Evolutionary conservation across 1,140 invertebrate genomes (phyloP).

Genomic region (Magallana angulata): DNA sequence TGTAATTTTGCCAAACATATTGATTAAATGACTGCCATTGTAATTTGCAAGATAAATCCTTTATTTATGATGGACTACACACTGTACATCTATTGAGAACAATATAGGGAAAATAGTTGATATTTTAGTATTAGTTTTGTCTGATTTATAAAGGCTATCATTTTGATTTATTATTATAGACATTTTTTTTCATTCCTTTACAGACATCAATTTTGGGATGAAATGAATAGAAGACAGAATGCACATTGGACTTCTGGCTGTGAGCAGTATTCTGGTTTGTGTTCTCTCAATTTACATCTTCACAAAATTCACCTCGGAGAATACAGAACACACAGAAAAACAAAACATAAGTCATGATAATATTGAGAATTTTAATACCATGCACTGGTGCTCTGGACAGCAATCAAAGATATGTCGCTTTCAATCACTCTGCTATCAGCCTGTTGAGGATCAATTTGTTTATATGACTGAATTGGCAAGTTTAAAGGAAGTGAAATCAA

Average conservation of each 20-base stretch:
- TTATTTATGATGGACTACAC: no score
- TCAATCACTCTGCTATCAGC: conserved; percentile 77
- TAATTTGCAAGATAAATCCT: no score
- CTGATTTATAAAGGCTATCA: neutral
- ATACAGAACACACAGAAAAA: neutral
- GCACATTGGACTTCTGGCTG: conserved; percentile 15
- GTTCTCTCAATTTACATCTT: neutral
- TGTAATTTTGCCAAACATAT: no score
- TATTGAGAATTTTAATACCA: neutral
- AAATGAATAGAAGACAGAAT: neutral
- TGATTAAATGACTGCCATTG: no score
- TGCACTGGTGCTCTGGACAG: neutral
- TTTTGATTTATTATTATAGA: neutral
- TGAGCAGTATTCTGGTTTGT: conserved; percentile 2
- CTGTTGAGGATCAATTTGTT: conserved; percentile 73
- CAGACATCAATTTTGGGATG: neutral
- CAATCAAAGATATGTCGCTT: conserved; percentile 72
- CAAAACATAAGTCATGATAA: neutral
- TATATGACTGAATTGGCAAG: conserved; percentile 66
- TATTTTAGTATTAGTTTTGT: no score
- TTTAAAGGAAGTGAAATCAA: conserved; percentile 63
- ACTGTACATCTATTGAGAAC: no score
- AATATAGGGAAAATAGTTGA: no score
- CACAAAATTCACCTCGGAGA: neutral
- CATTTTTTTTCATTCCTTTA: neutral